Percentiles rank a stretch among this genome's conserved stretches.
These are phyloP conservation scores for Idaea aversata DNA, from an alignment of 2,888 invertebrate species.

Conservation along the genomic window DNA sequence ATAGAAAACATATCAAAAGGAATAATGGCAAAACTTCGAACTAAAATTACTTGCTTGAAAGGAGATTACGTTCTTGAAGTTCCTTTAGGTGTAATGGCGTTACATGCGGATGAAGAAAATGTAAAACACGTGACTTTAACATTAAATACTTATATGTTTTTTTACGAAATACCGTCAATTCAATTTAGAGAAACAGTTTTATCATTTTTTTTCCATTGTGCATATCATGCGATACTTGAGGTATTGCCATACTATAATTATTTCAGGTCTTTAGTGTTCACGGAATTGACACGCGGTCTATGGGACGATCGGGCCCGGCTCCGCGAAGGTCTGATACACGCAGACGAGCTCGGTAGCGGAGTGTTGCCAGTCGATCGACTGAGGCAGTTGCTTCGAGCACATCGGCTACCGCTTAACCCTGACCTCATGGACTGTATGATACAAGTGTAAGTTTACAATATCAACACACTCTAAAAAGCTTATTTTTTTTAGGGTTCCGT, in stretches of 20 bases:
- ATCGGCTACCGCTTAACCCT: constrained; percentile 84
- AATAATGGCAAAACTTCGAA: too few species aligned
- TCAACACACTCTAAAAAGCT: not conserved
- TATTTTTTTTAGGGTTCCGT: too few species aligned
- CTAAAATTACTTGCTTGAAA: too few species aligned
- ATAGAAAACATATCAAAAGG: constrained; percentile 2
- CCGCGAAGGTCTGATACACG: constrained; percentile 60
- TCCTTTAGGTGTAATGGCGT: too few species aligned
- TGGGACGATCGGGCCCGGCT: constrained; percentile 84
- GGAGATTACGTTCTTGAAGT: too few species aligned
- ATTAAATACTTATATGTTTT: too few species aligned
- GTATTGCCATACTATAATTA: constrained; percentile 2
- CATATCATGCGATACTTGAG: too few species aligned
- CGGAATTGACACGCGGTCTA: constrained; percentile 84
- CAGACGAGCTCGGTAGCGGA: constrained; percentile 74
- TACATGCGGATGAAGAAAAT: too few species aligned
- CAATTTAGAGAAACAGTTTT: too few species aligned
- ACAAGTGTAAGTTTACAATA: constrained; percentile 76
- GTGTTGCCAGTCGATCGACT: constrained; percentile 80
- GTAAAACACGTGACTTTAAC: too few species aligned
- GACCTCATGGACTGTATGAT: constrained; percentile 86
- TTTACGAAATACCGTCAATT: too few species aligned
- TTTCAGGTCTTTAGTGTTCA: constrained; percentile 84
- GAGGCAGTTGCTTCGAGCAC: constrained; percentile 84
- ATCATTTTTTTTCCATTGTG: too few species aligned